Evolutionary conservation across 1,140 invertebrate genomes (phyloP), one percentile per base, ranked within the genome.

Genomic region (Drosophila lacertosa): DNA sequence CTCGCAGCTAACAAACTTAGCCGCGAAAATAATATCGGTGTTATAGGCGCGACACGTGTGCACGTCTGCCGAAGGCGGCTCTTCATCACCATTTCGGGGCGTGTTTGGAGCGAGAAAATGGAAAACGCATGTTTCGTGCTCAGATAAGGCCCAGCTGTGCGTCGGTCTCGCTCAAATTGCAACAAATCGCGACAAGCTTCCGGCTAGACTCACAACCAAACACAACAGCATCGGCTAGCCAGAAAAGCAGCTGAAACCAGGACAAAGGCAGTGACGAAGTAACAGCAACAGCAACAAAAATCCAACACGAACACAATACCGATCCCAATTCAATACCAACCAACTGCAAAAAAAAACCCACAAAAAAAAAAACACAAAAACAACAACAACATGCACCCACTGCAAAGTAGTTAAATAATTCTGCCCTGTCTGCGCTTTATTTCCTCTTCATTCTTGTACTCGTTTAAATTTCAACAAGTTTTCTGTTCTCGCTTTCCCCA

Each of bases 361-460:
- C 37, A 71, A 66, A 60, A 48, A 44, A 47, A 26, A 67, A 22
- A 58, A 32, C 20, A 57, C 45, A 20, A 35, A 11, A 64, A 74
- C 54, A 76, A 76, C 57, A 80, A 77, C 79, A 82, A 77, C 82
- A 84, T 86, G 81, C 81, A 86, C 79, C 84, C 77, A 74, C 73
- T 86, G 81, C 81, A 88, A 77, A 86, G 82, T 86, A 86, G 81
- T 86, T 86, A 88, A 86, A 86, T 86, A 86, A 86, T 88, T 86
- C 81, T 86, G 81, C 81, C 81, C 81, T 86, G 81, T 86, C 81
- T 86, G 81, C 81, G 82, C 81, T 86, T 86, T 86, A 86, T 86
- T 86, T 86, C 81, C 81, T 79, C 82, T 74, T 86, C 58, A 74
- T 88, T 84, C 76, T 74, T 75, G 64, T 86, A 67, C 60, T 79